Evolutionary conservation across 2,113 vertebrate species (phyloP).

Genomic region (Pitta sordida): DNA sequence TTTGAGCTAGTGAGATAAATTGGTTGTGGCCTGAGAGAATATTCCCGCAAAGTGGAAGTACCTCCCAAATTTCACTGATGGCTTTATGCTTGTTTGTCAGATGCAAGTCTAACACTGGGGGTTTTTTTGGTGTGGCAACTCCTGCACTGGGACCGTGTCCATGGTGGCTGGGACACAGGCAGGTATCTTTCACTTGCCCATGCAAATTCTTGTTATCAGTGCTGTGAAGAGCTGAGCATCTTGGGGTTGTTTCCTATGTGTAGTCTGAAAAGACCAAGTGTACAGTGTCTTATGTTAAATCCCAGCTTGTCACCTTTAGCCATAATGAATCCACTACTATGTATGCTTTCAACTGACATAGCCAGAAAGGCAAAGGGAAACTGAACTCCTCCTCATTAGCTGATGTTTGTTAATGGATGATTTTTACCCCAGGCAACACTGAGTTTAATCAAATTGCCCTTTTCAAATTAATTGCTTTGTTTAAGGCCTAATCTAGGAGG

Average conservation of each 20-base stretch:
- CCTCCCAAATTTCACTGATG: background rate
- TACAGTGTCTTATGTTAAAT: background rate
- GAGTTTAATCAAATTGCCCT: slow-evolving; percentile 7
- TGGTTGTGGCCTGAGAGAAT: background rate
- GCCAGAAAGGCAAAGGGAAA: background rate
- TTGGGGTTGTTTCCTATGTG: background rate
- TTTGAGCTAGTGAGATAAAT: background rate
- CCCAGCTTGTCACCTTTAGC: background rate
- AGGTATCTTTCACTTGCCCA: background rate
- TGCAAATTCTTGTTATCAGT: background rate
- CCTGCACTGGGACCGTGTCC: background rate
- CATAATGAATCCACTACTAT: background rate
- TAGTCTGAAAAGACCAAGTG: background rate
- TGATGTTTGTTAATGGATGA: background rate
- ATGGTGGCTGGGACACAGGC: background rate
- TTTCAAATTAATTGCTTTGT: slow-evolving; percentile 25
- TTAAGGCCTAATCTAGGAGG: background rate
- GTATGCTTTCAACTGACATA: background rate
- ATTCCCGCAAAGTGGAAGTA: background rate
- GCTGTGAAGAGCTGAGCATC: background rate
- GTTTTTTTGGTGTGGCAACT: background rate
- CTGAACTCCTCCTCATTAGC: background rate
- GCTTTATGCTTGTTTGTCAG: background rate
- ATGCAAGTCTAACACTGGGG: background rate
- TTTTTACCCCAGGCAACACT: background rate